These are phyloP conservation scores for Pyrochroa serraticornis DNA, from an alignment of 2,888 invertebrate species.

Conservation along the genomic window DNA sequence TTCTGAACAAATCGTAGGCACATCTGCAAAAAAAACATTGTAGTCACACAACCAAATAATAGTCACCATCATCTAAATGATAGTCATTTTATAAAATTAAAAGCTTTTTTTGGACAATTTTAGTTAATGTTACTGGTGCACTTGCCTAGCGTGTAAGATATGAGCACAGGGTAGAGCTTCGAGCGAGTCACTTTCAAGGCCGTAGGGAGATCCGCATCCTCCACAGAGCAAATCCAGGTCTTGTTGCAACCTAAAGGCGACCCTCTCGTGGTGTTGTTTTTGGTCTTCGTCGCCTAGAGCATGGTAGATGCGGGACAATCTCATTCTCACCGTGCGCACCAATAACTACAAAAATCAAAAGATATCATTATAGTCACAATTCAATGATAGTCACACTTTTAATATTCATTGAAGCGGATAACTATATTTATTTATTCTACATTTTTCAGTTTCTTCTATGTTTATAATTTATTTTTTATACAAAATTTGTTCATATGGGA, in stretches of 20 bases:
- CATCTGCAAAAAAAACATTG: slow-evolving; percentile 58
- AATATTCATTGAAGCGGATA: no score
- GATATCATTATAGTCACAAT: no score
- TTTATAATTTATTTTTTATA: no score
- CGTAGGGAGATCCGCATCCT: slow-evolving; percentile 79
- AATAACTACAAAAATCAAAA: slow-evolving; percentile 66
- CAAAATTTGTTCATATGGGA: no score
- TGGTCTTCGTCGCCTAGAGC: slow-evolving; percentile 83
- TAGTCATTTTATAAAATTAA: no score
- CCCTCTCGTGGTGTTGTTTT: slow-evolving; percentile 74
- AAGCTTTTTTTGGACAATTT: no score
- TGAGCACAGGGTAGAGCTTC: slow-evolving; percentile 87
- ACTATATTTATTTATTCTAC: no score
- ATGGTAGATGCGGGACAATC: slow-evolving; percentile 81
- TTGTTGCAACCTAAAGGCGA: slow-evolving; percentile 68
- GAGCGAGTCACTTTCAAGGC: slow-evolving; percentile 72
- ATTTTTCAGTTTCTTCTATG: no score
- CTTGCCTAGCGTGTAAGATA: slow-evolving; percentile 81
- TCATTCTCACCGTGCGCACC: slow-evolving; percentile 77
- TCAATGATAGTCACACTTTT: no score
- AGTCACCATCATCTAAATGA: background rate
- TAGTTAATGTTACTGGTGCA: no score
- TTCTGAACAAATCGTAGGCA: slow-evolving; percentile 70
- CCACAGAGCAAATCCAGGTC: slow-evolving; percentile 83
- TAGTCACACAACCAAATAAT: no score